A percentile compares a stretch with the other conserved stretches of the same genome.
These are phyloP conservation scores for Hybognathus amarus DNA, from an alignment of 2,797 vertebrate genomes.

Conservation along the genomic window DNA sequence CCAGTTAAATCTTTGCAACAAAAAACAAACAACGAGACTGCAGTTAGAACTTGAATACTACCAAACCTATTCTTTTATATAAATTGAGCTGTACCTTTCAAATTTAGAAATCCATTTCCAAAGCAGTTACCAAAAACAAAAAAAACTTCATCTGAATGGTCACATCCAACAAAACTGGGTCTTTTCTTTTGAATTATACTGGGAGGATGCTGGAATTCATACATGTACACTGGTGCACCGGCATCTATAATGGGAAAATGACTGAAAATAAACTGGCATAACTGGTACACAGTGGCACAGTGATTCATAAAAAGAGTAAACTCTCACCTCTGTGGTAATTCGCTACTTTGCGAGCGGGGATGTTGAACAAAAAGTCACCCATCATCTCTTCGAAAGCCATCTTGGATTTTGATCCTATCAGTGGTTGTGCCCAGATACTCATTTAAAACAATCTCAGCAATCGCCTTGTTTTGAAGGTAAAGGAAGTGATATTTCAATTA, in stretches of 20 bases:
- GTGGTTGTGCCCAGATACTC: conserved; percentile 75
- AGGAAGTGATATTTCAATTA: conserved; percentile 2
- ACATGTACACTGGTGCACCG: conserved; percentile 74
- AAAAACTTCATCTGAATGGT: conserved; percentile 74
- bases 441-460: conserved; percentile 59
- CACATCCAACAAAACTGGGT: conserved; percentile 76
- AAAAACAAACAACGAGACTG: not conserved
- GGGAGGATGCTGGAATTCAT: conserved; percentile 76
- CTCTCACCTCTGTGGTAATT: conserved; percentile 83
- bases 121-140: conserved; percentile 77
- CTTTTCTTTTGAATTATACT: conserved; percentile 41
- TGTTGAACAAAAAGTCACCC: conserved; percentile 75
- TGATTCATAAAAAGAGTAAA: not conserved
- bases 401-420: conserved; percentile 73
- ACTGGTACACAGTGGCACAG: not conserved
- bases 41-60: not conserved
- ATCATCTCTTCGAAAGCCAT: conserved; percentile 72
- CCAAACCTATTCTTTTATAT: not conserved
- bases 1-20: not conserved
- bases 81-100: conserved; percentile 35
- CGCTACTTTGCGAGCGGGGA: conserved; percentile 73
- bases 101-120: conserved; percentile 41
- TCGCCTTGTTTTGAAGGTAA: conserved; percentile 59
- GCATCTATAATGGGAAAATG: conserved; percentile 63
- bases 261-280: not conserved